Evolutionary conservation across 64 coral and sea anemone species (phyloP), one percentile per base, ranked within the genome.

Genomic region (Orbicella faveolata): DNA sequence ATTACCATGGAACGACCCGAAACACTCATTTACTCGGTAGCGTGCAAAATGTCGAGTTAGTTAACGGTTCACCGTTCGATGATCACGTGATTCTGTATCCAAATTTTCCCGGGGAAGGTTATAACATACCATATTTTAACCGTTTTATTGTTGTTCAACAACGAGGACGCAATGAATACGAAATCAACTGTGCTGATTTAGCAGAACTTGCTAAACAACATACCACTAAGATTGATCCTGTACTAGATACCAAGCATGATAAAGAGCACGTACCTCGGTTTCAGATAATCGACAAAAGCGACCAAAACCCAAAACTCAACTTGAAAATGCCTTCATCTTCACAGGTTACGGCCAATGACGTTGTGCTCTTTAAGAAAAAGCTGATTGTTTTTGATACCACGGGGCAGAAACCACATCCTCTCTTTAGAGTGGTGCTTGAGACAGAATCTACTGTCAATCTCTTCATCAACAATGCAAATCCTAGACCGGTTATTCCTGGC

Each of bases 11-110:
- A 61, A 12, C 52, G 53, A 81, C 61, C 53, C 21, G 51, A 48
- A 61, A 81, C 79, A 81, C 59, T 15, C 79, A 81, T 52, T 4
- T 17, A 16, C 52, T 81, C n/a, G 79, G 79, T 52, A 81, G 52
- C 2, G 79, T 81, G 13, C n/a, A 9, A 9, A 21, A 21, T 81
- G 79, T 81, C n/a, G 18, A 17, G 14, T 17, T 76, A 76, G 57
- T 81, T 59, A 61, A 55, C 6, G 79, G 79, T 19, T 81, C 79
- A 39, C 79, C 79, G n/a, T 81, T 81, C 33, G 52, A 81, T 63
- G 79, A 81, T 63, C 79, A 81, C 52, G 79, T 81, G 11, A 81
- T 81, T 17, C 79, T 81, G 9, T 81, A 51, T 48, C 25, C 70
- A 13, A 30, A 25, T 74, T 33, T 33, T 34, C n/a, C 12, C 23